Conservation (phyloP, 2,888 invertebrate genomes). For the Megalurothrips usitatus region DNA sequence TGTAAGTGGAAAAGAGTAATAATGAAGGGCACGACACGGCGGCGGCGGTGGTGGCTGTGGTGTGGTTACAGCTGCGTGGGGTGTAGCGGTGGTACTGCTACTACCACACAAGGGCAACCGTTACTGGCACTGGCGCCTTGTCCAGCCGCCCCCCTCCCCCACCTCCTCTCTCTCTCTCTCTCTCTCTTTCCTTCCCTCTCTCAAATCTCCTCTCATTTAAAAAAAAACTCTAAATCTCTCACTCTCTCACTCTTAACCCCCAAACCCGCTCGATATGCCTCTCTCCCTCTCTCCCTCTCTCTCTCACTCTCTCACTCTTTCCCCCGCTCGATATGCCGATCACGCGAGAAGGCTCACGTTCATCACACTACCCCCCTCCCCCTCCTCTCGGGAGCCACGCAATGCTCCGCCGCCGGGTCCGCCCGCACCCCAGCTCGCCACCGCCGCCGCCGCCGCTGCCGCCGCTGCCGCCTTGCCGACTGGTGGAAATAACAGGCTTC, state of each 20-base stretch:
- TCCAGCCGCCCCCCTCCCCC: background rate
- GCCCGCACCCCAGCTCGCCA: no score
- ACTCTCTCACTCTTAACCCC: background rate
- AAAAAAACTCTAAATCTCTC: background rate
- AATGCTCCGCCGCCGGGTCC: no score
- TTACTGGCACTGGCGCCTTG: background rate
- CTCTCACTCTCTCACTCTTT: background rate
- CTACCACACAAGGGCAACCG: no score
- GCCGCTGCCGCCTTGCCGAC: no score
- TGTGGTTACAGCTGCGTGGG: no score
- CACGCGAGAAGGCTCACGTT: slow-evolving; percentile 16
- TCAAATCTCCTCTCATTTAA: background rate
- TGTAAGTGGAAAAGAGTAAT: no score
- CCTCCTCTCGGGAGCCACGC: background rate
- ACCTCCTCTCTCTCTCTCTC: background rate
- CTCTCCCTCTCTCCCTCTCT: background rate
- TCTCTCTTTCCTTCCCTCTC: background rate
- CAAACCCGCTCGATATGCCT: background rate
- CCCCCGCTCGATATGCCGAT: slow-evolving; percentile 11
- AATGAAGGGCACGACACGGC: no score
- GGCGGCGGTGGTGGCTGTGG: no score
- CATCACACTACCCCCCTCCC: background rate
- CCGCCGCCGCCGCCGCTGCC: no score
- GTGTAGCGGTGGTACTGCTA: no score
- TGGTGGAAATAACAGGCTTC: no score